phyloP scores from a whole-genome alignment of 2,113 vertebrate species.

The Vidua macroura region DNA sequence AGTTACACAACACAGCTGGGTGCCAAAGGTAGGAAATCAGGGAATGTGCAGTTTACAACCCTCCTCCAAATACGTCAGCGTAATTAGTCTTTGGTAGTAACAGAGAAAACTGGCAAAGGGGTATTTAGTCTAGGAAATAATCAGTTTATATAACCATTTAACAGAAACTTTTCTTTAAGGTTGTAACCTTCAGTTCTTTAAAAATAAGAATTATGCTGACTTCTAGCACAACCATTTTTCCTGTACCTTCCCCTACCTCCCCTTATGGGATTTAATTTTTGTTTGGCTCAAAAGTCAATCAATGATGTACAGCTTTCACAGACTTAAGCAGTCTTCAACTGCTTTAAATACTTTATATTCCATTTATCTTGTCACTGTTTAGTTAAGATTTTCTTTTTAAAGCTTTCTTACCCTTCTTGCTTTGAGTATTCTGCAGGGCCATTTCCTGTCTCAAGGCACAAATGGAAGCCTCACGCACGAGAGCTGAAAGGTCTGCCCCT shows the following conservation, averaged over 20 bases:
- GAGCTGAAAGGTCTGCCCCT: conserved; percentile 90
- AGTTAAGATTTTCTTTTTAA: neutral
- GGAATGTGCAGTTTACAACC: neutral
- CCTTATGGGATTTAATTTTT: neutral
- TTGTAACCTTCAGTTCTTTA: neutral
- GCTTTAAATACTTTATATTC: neutral
- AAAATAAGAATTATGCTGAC: neutral
- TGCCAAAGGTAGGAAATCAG: neutral
- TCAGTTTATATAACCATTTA: neutral
- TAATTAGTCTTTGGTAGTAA: neutral
- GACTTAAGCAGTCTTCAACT: neutral
- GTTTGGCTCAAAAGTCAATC: neutral
- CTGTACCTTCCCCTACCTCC: neutral
- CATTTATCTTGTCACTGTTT: neutral
- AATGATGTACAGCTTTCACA: neutral
- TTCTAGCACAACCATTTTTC: neutral
- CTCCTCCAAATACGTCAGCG: neutral
- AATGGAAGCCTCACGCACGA: conserved; percentile 91
- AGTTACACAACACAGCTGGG: neutral
- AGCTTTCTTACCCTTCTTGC: conserved; percentile 60
- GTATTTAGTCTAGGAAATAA: neutral
- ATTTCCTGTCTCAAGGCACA: conserved; percentile 83
- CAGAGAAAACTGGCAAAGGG: neutral
- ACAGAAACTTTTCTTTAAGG: neutral
- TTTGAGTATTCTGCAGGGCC: conserved; percentile 4